Evolutionary conservation across 2,113 vertebrate genomes (phyloP), one percentile per base, ranked within the genome.

Genomic region (Motacilla alba): DNA sequence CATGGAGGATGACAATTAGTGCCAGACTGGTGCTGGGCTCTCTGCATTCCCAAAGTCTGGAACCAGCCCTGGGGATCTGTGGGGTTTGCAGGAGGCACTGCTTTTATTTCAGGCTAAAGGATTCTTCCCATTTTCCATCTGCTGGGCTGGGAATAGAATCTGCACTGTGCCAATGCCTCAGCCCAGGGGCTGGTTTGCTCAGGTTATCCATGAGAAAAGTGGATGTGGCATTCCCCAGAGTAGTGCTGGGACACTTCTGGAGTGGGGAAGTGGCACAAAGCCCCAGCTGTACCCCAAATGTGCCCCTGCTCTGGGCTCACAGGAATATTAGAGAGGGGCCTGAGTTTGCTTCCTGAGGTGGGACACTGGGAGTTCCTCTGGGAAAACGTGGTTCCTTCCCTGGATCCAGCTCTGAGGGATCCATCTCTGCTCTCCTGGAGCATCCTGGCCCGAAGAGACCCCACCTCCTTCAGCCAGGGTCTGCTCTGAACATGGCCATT

Each of bases 401-500:
- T 75, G 53, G 46, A 13, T 44, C 44, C 35, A 17, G 27, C 15
- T 1, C 33, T 11, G 26, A 24, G 17, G 10, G 26, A 24, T 47
- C 31, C 2, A 0, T 0, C 3, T 13, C 50, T 91, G 52, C 58
- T 53, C 23, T 15, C 24, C 46, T 23, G 19, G 2, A 66, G 26
- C 31, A 21, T 50, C 66, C 26, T 22, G 46, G 26, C 55, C 46
- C 19, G 52, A 26, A 26, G 11, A 53, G 31, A 8, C 39, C 27
- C 0, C 16, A 2, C 7, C 7, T 76, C 33, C n/a, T 30, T 20
- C 46, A 35, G 22, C 43, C 21, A 44, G 13, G 39, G 15, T 58
- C 63, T 2, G 2, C 1, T 33, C 31, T 41, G 35, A 41, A 6
- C 44, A 1, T 21, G 44, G 43, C 24, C 7, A 0, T 3, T 33